Evolutionary conservation across 2,888 invertebrate genomes (phyloP).

Genomic region (Cantharis rustica): DNA sequence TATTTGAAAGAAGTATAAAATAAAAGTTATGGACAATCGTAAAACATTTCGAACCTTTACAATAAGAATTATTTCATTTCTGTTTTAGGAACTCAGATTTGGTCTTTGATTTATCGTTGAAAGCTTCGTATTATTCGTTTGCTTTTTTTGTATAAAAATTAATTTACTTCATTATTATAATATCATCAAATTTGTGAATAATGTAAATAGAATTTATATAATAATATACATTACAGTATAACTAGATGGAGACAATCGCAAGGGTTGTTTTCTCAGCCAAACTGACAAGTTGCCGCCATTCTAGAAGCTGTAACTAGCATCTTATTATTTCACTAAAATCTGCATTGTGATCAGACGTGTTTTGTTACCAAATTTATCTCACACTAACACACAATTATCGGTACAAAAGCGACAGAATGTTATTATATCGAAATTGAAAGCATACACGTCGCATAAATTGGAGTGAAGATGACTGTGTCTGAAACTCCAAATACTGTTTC

Average conservation of each 20-base stretch:
- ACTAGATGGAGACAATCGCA: constrained; percentile 41
- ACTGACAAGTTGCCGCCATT: constrained; percentile 51
- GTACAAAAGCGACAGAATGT: constrained; percentile 51
- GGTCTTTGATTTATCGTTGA: not conserved
- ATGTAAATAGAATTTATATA: constrained; percentile 35
- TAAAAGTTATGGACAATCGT: constrained; percentile 26
- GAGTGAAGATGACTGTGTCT: constrained; percentile 46
- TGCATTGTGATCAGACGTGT: constrained; percentile 46
- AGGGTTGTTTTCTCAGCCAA: constrained; percentile 47
- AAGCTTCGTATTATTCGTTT: not conserved
- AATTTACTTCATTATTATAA: not conserved
- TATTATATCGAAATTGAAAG: constrained; percentile 51
- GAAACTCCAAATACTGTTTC: constrained; percentile 40
- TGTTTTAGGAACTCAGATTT: not conserved
- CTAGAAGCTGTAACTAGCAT: constrained; percentile 40
- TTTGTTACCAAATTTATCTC: constrained; percentile 53
- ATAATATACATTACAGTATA: constrained; percentile 38
- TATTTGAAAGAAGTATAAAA: constrained; percentile 29
- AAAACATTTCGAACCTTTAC: constrained; percentile 14
- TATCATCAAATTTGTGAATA: constrained; percentile 19
- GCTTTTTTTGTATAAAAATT: not conserved
- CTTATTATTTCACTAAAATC: constrained; percentile 46
- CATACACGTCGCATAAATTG: constrained; percentile 44
- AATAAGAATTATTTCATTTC: not conserved
- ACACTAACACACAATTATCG: constrained; percentile 52